Evolutionary conservation across 2,113 vertebrate genomes (phyloP).

Genomic region (Colaptes auratus): DNA sequence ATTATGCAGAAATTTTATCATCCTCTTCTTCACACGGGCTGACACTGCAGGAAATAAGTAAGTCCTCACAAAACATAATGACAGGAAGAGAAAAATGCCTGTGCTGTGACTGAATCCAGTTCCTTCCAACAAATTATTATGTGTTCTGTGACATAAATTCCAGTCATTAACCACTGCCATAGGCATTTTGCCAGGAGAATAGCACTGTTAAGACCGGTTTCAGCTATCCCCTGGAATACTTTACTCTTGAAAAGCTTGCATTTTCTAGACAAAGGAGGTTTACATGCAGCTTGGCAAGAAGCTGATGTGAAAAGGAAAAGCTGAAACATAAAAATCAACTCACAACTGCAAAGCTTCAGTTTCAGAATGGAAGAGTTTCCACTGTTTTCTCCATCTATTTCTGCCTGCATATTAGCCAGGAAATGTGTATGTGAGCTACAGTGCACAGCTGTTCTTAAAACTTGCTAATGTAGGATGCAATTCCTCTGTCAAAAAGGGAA

Average conservation of each 20-base stretch:
- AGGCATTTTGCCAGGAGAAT: conserved; percentile 58
- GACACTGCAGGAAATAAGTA: conserved; percentile 55
- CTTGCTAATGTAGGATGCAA: not conserved
- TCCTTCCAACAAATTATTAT: conserved; percentile 67
- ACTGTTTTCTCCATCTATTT: conserved; percentile 63
- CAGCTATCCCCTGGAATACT: conserved; percentile 34
- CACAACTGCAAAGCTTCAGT: conserved; percentile 79
- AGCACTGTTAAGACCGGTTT: not conserved
- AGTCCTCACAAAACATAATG: conserved; percentile 58
- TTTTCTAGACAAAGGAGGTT: conserved; percentile 57
- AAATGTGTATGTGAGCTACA: conserved; percentile 20
- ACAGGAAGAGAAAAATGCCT: conserved; percentile 69
- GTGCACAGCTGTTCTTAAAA: not conserved
- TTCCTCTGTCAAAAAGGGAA: not conserved
- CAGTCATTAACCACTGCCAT: conserved; percentile 61
- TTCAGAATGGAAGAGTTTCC: conserved; percentile 79
- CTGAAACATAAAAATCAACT: conserved; percentile 60
- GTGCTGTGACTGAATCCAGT: conserved; percentile 60
- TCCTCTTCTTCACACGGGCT: conserved; percentile 55
- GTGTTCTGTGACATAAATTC: conserved; percentile 66
- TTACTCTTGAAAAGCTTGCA: not conserved
- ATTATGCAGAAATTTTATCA: conserved; percentile 60
- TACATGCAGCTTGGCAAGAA: conserved; percentile 54
- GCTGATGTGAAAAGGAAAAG: conserved; percentile 32
- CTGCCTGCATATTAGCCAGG: conserved; percentile 49